A percentile compares a stretch with the other conserved stretches of the same genome.
Conservation (phyloP, 2,113 vertebrate species). For the Thamnophis sirtalis region DNA sequence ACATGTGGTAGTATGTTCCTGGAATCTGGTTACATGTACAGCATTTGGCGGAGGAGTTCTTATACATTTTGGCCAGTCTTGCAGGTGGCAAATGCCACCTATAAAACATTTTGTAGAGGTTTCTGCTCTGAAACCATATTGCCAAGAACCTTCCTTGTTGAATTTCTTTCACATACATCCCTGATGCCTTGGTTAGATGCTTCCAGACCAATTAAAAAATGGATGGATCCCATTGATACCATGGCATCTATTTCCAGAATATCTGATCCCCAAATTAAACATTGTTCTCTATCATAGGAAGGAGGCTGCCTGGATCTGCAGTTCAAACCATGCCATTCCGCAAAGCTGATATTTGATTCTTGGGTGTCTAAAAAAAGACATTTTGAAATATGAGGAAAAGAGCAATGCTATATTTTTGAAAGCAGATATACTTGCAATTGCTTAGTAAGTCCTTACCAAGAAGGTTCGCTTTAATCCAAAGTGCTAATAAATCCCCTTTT, state of each 20-base stretch:
- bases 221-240: neutral
- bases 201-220: neutral
- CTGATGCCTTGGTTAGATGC: neutral
- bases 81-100: too few relatives aligned
- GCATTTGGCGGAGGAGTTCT: too few relatives aligned
- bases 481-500: conserved; percentile 18
- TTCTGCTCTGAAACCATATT: neutral
- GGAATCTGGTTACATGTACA: too few relatives aligned
- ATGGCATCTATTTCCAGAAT: neutral
- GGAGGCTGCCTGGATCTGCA: neutral
- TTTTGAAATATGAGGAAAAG: conserved; percentile 63
- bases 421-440: conserved; percentile 50
- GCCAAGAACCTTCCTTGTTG: neutral
- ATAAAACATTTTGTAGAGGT: too few relatives aligned
- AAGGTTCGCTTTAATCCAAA: conserved; percentile 10
- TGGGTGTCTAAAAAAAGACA: conserved; percentile 59
- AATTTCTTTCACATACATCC: neutral
- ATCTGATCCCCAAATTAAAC: neutral
- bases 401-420: conserved; percentile 60
- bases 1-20: too few relatives aligned
- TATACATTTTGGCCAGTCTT: too few relatives aligned
- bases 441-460: conserved; percentile 51
- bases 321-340: conserved; percentile 36
- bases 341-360: conserved; percentile 54
- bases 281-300: neutral